These are phyloP conservation scores for Phortica magna DNA, from an alignment of 2,888 invertebrate species.

Conservation along the genomic window DNA sequence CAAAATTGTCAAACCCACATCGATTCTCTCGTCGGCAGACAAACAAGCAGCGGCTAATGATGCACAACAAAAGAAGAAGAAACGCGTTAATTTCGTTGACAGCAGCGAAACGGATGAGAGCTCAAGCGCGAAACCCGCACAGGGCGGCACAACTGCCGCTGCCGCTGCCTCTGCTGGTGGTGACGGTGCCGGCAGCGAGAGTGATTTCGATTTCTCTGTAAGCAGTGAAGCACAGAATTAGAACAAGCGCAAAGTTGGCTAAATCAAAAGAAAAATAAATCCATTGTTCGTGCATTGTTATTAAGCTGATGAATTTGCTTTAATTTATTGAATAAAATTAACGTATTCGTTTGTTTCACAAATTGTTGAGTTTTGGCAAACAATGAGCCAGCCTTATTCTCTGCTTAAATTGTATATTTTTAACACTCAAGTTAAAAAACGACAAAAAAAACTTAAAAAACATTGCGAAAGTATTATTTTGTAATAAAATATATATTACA, in stretches of 20 bases:
- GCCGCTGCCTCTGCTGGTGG: slow-evolving; percentile 42
- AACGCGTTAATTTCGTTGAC: slow-evolving; percentile 77
- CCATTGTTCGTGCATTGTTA: slow-evolving; percentile 23
- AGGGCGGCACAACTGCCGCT: slow-evolving; percentile 41
- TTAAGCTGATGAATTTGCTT: slow-evolving; percentile 2
- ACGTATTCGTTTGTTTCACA: neutral
- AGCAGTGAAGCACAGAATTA: slow-evolving; percentile 71
- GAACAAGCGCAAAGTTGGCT: slow-evolving; percentile 55
- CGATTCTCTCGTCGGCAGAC: slow-evolving; percentile 68
- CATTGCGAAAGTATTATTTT: too few species aligned
- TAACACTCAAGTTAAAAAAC: too few species aligned
- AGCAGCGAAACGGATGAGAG: slow-evolving; percentile 77
- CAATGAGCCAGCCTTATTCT: neutral
- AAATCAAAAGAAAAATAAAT: slow-evolving; percentile 42
- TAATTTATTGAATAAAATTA: slow-evolving; percentile 26
- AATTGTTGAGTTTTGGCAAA: neutral
- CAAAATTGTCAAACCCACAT: slow-evolving; percentile 65
- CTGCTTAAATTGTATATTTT: neutral
- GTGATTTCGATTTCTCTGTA: slow-evolving; percentile 77
- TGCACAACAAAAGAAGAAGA: slow-evolving; percentile 75
- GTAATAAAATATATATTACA: too few species aligned
- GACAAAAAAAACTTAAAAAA: too few species aligned
- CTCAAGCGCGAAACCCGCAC: slow-evolving; percentile 62
- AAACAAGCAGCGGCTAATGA: slow-evolving; percentile 71
- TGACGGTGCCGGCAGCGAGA: slow-evolving; percentile 66